phyloP scores from a whole-genome alignment of 2,797 vertebrate species.

The Geotria australis region DNA sequence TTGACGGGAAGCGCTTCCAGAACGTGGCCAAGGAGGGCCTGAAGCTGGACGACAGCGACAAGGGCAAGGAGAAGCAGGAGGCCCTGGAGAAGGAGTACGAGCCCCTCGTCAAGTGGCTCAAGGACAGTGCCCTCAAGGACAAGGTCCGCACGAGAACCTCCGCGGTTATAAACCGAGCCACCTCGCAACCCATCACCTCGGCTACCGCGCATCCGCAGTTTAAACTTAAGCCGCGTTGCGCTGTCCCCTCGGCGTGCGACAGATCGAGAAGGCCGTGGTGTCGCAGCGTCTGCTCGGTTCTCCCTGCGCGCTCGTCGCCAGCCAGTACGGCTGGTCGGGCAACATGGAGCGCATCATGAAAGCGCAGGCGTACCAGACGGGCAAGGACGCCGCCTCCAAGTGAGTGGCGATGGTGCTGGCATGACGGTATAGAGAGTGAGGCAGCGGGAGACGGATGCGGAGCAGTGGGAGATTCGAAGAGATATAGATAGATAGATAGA shows the following conservation, averaged over 20 bases:
- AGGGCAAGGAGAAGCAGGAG: constrained; percentile 60
- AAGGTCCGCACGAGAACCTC: constrained; percentile 19
- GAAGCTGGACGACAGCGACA: constrained; percentile 81
- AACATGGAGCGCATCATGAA: constrained; percentile 99
- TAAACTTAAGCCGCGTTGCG: not conserved
- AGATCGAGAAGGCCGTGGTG: constrained; percentile 81
- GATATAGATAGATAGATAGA: too few species aligned
- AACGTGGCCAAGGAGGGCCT: constrained; percentile 92
- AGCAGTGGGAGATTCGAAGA: too few species aligned
- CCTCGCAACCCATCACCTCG: not conserved
- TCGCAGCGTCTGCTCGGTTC: constrained; percentile 76
- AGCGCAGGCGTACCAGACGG: constrained; percentile 91
- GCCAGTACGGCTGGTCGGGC: constrained; percentile 95
- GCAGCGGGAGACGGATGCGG: too few species aligned
- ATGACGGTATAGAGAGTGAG: too few species aligned
- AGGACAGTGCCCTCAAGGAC: constrained; percentile 71
- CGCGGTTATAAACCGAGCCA: too few species aligned
- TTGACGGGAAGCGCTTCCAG: constrained; percentile 86
- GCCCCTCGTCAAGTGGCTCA: constrained; percentile 80
- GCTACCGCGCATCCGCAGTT: not conserved
- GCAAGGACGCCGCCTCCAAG: constrained; percentile 95
- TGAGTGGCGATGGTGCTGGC: constrained; percentile 8
- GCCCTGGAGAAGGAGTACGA: constrained; percentile 71
- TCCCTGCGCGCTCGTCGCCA: constrained; percentile 73
- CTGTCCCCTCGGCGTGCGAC: not conserved